Conservation (phyloP, 2,888 invertebrate genomes). For the Andrena hattorfiana region DNA sequence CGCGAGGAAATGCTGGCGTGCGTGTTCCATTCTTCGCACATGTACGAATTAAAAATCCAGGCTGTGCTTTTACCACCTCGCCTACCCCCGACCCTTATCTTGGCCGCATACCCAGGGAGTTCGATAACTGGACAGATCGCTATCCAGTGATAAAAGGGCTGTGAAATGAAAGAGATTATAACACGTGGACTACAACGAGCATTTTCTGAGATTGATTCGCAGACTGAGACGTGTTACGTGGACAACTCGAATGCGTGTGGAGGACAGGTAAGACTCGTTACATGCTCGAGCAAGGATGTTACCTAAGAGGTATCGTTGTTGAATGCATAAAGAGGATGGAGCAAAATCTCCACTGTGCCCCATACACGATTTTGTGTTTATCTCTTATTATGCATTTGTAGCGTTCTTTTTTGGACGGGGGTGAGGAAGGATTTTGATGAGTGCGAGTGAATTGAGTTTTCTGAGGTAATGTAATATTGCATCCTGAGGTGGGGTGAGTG, state of each 20-base stretch:
- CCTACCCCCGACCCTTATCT: background rate
- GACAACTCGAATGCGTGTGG: slow-evolving; percentile 51
- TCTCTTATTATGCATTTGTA: background rate
- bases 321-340: slow-evolving; percentile 44
- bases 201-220: slow-evolving; percentile 44
- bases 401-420: no score
- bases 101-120: background rate
- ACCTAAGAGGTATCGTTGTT: slow-evolving; percentile 52
- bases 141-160: slow-evolving; percentile 15
- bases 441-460: no score
- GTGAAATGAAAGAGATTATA: slow-evolving; percentile 24
- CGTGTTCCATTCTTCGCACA: slow-evolving; percentile 39
- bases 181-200: slow-evolving; percentile 25
- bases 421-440: no score
- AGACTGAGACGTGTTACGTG: slow-evolving; percentile 50
- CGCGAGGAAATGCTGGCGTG: slow-evolving; percentile 65
- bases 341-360: background rate
- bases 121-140: slow-evolving; percentile 46
- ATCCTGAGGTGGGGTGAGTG: no score
- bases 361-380: background rate
- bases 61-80: slow-evolving; percentile 31
- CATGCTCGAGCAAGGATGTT: slow-evolving; percentile 44
- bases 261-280: slow-evolving; percentile 63
- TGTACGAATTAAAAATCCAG: slow-evolving; percentile 52
- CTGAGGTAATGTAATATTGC: no score